Percentiles rank a stretch among this genome's conserved stretches.
phyloP scores from a whole-genome alignment of 2,888 invertebrate species.

The Lordiphosa fenestrarum region DNA sequence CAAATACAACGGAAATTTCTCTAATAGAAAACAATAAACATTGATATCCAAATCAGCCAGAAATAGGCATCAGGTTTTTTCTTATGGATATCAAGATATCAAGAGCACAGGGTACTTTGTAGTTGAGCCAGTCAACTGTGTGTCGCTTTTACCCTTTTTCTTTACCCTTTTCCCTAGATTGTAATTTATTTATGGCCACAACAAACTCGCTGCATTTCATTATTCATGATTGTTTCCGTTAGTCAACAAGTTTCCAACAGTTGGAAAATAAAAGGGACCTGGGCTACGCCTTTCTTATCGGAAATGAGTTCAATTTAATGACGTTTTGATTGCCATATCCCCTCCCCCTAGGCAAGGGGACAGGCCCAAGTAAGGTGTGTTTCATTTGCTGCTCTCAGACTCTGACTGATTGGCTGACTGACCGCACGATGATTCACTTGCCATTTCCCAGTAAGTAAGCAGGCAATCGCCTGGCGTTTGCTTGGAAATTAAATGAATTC shows the following conservation, averaged over 20 bases:
- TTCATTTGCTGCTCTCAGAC: conserved; percentile 10
- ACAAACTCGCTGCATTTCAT: conserved; percentile 53
- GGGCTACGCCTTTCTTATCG: conserved; percentile 28
- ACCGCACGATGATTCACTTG: conserved; percentile 44
- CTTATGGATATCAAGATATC: too few relatives aligned
- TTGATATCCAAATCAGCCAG: too few relatives aligned
- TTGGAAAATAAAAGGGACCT: conserved; percentile 15
- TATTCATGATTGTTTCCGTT: conserved; percentile 69
- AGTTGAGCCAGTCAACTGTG: too few relatives aligned
- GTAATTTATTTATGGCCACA: conserved; percentile 50
- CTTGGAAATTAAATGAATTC: conserved; percentile 6
- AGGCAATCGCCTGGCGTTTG: conserved; percentile 18
- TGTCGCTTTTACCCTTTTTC: conserved; percentile 13
- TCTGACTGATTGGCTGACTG: conserved; percentile 54
- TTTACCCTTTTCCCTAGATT: conserved; percentile 11
- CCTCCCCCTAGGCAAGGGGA: background rate
- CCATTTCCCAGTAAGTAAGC: conserved; percentile 45
- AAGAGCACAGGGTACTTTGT: background rate
- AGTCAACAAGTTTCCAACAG: conserved; percentile 38
- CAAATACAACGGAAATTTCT: too few relatives aligned
- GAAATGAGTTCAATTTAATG: conserved; percentile 62
- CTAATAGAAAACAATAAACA: too few relatives aligned
- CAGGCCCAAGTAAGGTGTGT: conserved; percentile 51
- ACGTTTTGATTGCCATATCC: conserved; percentile 36
- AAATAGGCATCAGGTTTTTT: too few relatives aligned